Conservation (phyloP, 2,797 vertebrate genomes). For the Poeciliopsis presidionis region DNA sequence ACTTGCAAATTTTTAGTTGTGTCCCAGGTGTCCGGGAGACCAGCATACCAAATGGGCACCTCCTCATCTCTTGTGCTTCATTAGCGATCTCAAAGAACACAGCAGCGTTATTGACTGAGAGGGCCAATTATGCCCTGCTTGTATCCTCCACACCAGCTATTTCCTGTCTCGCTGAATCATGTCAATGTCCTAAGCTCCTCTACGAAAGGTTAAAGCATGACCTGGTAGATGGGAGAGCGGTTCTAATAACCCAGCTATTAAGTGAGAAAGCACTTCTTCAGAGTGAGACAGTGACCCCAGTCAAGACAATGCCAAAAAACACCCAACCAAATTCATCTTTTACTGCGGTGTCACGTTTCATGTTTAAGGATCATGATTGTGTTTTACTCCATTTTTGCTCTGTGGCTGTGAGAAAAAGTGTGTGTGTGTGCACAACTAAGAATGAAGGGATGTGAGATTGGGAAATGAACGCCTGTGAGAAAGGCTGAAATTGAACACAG, state of each 20-base stretch:
- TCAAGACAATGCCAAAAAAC: conserved; percentile 50
- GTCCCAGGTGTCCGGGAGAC: conserved; percentile 56
- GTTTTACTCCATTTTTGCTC: conserved; percentile 28
- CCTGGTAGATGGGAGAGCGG: conserved; percentile 40
- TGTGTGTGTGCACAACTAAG: conserved; percentile 19
- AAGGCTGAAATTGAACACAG: conserved; percentile 66
- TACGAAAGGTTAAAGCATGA: conserved; percentile 54
- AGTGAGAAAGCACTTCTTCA: conserved; percentile 30
- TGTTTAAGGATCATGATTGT: conserved; percentile 39
- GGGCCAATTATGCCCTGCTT: conserved; percentile 61
- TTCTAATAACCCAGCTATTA: conserved; percentile 61
- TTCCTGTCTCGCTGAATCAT: conserved; percentile 63
- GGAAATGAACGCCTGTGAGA: conserved; percentile 60
- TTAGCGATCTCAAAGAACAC: conserved; percentile 68
- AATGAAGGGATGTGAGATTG: conserved; percentile 48
- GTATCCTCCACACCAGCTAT: conserved; percentile 66
- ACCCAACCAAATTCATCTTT: conserved; percentile 19
- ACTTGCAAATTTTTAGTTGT: conserved; percentile 15
- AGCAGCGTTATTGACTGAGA: conserved; percentile 63
- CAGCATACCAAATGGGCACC: conserved; percentile 45
- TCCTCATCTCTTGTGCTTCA: conserved; percentile 57
- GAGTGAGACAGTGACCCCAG: conserved; percentile 47
- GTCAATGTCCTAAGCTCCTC: conserved; percentile 47
- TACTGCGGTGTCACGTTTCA: background rate
- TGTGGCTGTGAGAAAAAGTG: conserved; percentile 22